These are phyloP conservation scores for Neotoxoptera formosana DNA, from an alignment of 1,140 invertebrate genomes.

Conservation along the genomic window DNA sequence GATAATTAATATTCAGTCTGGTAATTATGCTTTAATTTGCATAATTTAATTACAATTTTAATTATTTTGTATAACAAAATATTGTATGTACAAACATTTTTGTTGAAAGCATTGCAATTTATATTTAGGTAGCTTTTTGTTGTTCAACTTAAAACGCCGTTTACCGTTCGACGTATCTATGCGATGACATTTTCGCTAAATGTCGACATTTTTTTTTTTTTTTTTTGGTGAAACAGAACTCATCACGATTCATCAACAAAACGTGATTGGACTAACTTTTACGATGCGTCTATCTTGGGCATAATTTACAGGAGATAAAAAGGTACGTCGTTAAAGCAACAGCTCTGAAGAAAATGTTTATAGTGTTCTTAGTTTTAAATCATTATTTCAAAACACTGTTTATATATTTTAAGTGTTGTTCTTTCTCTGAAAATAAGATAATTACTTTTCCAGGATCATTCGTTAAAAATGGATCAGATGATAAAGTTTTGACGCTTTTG, in stretches of 20 bases:
- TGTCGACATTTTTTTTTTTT: background rate
- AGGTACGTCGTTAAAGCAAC: background rate
- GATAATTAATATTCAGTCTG: conserved; percentile 6
- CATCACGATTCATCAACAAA: background rate
- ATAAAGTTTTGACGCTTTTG: background rate
- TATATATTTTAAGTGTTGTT: background rate
- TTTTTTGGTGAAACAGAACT: background rate
- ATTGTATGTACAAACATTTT: background rate
- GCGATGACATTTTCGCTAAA: background rate
- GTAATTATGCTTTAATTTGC: background rate
- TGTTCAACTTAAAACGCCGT: background rate
- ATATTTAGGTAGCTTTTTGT: background rate
- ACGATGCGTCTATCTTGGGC: background rate
- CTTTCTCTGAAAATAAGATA: background rate
- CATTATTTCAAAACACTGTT: background rate
- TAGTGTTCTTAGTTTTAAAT: background rate
- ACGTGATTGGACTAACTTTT: background rate
- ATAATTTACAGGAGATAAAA: background rate
- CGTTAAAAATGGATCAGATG: background rate
- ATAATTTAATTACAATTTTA: conserved; percentile 15
- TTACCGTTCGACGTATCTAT: background rate
- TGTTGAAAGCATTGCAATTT: background rate
- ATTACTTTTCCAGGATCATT: background rate
- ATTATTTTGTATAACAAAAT: background rate
- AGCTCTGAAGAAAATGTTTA: background rate